Evolutionary conservation across 92 coral and sea anemone genomes (phyloP).

Genomic region (Bergia puertoricense): DNA sequence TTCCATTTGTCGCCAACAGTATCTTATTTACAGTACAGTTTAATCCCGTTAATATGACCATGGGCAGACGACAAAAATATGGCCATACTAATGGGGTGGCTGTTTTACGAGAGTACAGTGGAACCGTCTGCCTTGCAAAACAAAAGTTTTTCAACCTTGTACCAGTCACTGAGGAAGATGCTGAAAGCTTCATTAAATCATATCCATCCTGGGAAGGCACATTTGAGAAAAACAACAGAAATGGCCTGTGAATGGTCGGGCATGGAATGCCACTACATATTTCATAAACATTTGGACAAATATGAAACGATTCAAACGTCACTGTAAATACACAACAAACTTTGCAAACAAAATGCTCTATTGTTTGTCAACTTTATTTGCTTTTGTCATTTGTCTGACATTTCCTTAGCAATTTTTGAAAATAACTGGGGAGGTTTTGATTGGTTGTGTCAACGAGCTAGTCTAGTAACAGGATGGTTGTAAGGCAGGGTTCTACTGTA

Average conservation of each 20-base stretch:
- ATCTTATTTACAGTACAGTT: constrained; percentile 18
- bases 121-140: background rate
- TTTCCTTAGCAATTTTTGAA: too few relatives aligned
- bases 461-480: background rate
- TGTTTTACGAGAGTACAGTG: background rate
- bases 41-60: background rate
- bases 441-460: background rate
- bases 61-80: background rate
- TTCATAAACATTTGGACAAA: too few relatives aligned
- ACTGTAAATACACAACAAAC: background rate
- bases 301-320: background rate
- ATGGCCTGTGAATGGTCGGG: background rate
- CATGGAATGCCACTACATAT: too few relatives aligned
- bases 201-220: background rate
- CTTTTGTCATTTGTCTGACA: too few relatives aligned
- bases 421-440: background rate
- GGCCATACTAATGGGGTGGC: background rate
- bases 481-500: background rate
- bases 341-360: background rate
- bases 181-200: too few relatives aligned
- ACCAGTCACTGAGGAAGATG: too few relatives aligned
- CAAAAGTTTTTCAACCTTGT: too few relatives aligned
- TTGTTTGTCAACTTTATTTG: too few relatives aligned
- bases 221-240: background rate
- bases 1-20: background rate